Evolutionary conservation across 2,113 vertebrate genomes (phyloP).

Genomic region (Entomyzon cyanotis): DNA sequence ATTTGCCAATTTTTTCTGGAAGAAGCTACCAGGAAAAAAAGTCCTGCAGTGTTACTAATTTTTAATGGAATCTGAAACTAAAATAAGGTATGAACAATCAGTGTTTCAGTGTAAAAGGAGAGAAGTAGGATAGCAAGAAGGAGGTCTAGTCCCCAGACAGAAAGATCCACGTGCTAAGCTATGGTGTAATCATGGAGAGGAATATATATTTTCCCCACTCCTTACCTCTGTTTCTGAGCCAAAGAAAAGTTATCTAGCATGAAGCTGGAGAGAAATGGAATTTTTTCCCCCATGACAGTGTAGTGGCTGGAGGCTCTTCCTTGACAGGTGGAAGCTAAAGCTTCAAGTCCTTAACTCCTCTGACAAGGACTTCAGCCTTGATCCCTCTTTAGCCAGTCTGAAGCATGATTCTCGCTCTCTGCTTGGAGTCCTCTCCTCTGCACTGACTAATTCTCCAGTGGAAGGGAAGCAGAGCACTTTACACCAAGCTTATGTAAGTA

Average conservation of each 20-base stretch:
- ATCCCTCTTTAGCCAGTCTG: background rate
- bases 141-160: background rate
- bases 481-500: background rate
- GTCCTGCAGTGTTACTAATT: background rate
- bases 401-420: background rate
- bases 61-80: background rate
- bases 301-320: background rate
- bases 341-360: background rate
- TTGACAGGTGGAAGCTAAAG: background rate
- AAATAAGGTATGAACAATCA: background rate
- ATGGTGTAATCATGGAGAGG: background rate
- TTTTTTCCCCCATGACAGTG: background rate
- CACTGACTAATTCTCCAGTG: background rate
- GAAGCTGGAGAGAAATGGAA: background rate
- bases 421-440: background rate
- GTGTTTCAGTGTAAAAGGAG: background rate
- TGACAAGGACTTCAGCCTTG: background rate
- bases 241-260: background rate
- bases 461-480: background rate
- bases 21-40: background rate
- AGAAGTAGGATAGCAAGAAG: background rate
- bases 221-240: background rate
- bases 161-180: background rate
- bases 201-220: background rate
- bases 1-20: background rate